These are phyloP conservation scores for Enteromius afrohamiltoni DNA, from an alignment of 2,797 vertebrate genomes.

Conservation along the genomic window DNA sequence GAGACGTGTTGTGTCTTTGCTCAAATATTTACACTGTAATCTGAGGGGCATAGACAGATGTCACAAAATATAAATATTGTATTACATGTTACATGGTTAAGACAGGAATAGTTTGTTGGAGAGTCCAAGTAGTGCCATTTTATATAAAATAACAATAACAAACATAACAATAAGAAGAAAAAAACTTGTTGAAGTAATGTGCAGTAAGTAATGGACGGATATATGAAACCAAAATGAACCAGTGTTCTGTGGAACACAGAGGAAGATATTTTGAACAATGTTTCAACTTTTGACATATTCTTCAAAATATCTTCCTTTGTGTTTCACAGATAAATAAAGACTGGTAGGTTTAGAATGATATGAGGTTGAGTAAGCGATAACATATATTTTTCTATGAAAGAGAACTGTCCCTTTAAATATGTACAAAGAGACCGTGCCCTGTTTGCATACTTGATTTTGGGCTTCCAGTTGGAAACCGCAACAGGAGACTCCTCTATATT, in stretches of 20 bases:
- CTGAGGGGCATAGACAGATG: not conserved
- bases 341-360: not conserved
- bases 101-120: not conserved
- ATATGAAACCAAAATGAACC: not conserved
- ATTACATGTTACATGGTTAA: not conserved
- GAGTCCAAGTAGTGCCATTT: not conserved
- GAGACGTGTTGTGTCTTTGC: not conserved
- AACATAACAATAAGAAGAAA: not conserved
- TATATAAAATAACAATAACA: not conserved
- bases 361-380: not conserved
- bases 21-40: not conserved
- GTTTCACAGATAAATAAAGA: not conserved
- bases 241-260: not conserved
- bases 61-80: conserved; percentile 13
- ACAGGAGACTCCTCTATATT: conserved; percentile 10
- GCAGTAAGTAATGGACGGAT: not conserved
- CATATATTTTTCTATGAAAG: no score
- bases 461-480: not conserved
- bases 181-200: not conserved
- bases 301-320: not conserved
- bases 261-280: not conserved
- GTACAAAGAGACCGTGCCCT: not conserved
- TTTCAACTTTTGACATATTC: not conserved
- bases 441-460: not conserved
- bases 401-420: not conserved